Conservation (phyloP, 2,113 vertebrate genomes). For the Noturus placidus region DNA sequence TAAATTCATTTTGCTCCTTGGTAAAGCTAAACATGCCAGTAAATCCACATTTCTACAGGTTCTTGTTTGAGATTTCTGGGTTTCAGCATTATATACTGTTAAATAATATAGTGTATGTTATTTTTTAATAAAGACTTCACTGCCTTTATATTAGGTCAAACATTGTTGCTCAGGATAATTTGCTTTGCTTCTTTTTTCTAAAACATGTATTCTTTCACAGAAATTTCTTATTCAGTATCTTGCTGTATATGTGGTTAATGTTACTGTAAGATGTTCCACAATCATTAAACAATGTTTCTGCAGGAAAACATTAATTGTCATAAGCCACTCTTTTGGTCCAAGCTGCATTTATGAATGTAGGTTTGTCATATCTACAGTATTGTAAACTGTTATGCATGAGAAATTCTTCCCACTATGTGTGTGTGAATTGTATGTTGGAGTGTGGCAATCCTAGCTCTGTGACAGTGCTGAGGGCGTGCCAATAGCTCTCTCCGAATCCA, state of each 20-base stretch:
- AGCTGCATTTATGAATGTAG: neutral
- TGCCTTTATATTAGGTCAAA: neutral
- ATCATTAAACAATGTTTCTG: no score
- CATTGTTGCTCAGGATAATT: neutral
- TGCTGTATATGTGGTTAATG: neutral
- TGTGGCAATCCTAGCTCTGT: slow-evolving; percentile 32
- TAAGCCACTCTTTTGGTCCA: neutral
- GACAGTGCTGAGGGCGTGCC: neutral
- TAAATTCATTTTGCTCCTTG: neutral
- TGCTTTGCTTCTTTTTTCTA: no score
- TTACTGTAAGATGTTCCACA: neutral
- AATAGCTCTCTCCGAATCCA: neutral
- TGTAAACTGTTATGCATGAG: neutral
- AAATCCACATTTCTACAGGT: neutral
- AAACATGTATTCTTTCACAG: neutral
- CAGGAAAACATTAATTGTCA: neutral
- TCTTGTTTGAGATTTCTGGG: neutral
- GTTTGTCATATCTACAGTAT: neutral
- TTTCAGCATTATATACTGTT: neutral
- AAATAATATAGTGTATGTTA: neutral
- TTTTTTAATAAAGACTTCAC: neutral
- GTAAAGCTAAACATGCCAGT: neutral
- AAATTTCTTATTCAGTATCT: neutral
- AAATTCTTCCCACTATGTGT: neutral
- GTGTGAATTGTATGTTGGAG: neutral